Evolutionary conservation across 1,140 invertebrate genomes (phyloP).

Genomic region (Drosophila pseudoananassae): DNA sequence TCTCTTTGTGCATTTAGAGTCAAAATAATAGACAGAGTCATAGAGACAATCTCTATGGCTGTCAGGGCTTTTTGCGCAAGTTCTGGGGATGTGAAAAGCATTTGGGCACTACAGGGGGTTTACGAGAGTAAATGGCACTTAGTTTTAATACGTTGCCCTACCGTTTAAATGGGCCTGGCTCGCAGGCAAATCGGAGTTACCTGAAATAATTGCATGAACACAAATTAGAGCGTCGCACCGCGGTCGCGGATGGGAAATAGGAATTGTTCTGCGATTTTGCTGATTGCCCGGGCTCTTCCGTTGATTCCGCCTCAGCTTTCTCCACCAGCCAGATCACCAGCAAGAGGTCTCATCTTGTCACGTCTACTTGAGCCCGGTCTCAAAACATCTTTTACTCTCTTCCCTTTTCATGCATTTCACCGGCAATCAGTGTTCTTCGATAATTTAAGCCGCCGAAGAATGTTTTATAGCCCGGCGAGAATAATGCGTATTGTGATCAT

Average conservation of each 20-base stretch:
- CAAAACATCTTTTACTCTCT: conserved; percentile 2
- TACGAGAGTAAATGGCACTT: conserved; percentile 60
- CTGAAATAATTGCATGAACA: conserved; percentile 75
- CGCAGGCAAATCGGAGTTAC: conserved; percentile 56
- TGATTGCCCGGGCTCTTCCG: conserved; percentile 28
- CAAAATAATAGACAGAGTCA: conserved; percentile 1
- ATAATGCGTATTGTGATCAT: conserved; percentile 52
- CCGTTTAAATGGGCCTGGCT: conserved; percentile 63
- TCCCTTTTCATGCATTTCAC: not conserved
- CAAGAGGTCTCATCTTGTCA: conserved; percentile 29
- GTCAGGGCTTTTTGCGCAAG: conserved; percentile 66
- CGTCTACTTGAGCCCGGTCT: conserved; percentile 48
- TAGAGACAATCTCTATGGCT: conserved; percentile 55
- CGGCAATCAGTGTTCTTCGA: conserved; percentile 21
- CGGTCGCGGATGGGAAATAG: conserved; percentile 19
- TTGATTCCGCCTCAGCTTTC: conserved; percentile 43
- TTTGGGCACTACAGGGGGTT: conserved; percentile 13
- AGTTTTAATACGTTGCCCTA: conserved; percentile 72
- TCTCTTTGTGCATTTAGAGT: conserved; percentile 7
- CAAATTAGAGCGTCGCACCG: conserved; percentile 63
- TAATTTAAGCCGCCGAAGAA: conserved; percentile 36
- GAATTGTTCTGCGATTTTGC: conserved; percentile 58
- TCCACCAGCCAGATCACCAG: conserved; percentile 25
- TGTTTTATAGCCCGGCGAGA: conserved; percentile 41
- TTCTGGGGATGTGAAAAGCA: conserved; percentile 51